These are phyloP conservation scores for Lithophane leautieri DNA, from an alignment of 2,888 invertebrate species.

Conservation along the genomic window DNA sequence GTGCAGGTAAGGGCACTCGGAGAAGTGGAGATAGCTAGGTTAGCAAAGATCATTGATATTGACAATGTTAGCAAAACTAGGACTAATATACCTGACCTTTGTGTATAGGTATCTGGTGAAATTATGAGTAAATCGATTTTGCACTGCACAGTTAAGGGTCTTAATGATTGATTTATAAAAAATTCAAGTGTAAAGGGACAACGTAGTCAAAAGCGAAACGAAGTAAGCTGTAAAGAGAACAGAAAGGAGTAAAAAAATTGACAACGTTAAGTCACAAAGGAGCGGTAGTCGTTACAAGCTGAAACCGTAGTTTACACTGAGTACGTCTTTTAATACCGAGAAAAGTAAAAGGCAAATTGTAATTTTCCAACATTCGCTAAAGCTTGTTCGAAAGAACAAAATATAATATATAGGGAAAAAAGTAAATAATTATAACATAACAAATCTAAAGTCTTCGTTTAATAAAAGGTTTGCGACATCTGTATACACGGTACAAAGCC, in stretches of 20 bases:
- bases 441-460: conserved; percentile 14
- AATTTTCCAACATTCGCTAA: neutral
- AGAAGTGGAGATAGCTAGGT: conserved; percentile 1
- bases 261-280: conserved; percentile 4
- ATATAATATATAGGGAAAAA: no score
- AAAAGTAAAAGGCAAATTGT: neutral
- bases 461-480: conserved; percentile 39
- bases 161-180: neutral
- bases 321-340: neutral
- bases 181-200: neutral
- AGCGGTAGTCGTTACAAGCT: conserved; percentile 1
- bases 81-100: neutral
- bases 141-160: no score
- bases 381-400: neutral
- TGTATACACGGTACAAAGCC: conserved; percentile 38
- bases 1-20: conserved; percentile 39
- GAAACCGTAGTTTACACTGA: conserved; percentile 1
- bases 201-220: neutral
- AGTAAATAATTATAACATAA: neutral
- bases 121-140: neutral
- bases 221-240: neutral
- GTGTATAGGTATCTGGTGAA: neutral
- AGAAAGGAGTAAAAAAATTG: neutral
- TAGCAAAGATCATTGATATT: conserved; percentile 8
- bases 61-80: neutral